Evolutionary conservation across 2,113 vertebrate species (phyloP).

Genomic region (Vombatus ursinus): DNA sequence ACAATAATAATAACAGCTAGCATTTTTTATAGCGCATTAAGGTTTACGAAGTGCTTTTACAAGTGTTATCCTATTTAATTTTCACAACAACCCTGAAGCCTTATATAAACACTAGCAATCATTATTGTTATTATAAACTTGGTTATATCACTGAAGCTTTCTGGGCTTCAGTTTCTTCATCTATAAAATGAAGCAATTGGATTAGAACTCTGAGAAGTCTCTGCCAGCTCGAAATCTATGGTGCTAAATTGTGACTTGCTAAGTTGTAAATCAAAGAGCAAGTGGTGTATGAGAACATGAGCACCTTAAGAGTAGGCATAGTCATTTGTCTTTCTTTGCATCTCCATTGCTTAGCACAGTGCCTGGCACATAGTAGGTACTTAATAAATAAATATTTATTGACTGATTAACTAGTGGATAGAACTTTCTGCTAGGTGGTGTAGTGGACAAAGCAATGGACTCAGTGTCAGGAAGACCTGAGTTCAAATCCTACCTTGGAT

Average conservation of each 20-base stretch:
- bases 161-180: neutral
- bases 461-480: neutral
- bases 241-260: neutral
- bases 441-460: neutral
- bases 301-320: neutral
- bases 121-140: neutral
- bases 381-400: neutral
- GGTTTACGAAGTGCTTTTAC: neutral
- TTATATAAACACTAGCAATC: neutral
- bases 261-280: neutral
- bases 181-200: neutral
- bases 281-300: neutral
- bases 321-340: neutral
- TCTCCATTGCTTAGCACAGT: neutral
- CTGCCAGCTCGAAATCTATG: neutral
- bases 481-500: neutral
- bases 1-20: neutral
- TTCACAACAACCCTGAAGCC: neutral
- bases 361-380: neutral
- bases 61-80: neutral
- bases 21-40: neutral
- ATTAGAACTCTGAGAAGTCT: neutral
- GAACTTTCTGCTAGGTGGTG: neutral
- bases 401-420: neutral
- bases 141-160: neutral